A percentile compares a stretch with the other conserved stretches of the same genome.
phyloP scores from a whole-genome alignment of 1,140 invertebrate species.

The Eriocheir sinensis region DNA sequence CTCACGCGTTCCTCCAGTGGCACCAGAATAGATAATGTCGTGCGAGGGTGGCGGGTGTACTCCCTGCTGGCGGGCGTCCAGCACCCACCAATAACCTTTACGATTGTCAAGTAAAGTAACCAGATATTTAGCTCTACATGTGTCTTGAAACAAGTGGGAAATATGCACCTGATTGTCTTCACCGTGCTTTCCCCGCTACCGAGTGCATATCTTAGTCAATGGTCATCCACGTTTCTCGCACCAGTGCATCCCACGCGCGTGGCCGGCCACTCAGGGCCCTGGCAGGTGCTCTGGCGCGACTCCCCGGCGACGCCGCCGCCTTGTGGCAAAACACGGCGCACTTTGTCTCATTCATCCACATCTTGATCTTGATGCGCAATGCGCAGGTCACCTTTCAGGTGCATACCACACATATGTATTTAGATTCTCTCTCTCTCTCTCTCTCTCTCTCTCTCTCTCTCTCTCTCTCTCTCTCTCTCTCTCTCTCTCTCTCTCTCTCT shows the following conservation, averaged over 20 bases:
- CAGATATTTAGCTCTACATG: neutral
- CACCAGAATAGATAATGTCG: neutral
- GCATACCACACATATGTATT: no score
- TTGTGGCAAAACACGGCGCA: neutral
- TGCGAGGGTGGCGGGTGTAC: neutral
- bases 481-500: no score
- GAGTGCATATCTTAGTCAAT: neutral
- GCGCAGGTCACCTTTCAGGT: neutral
- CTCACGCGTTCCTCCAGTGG: neutral
- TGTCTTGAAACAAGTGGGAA: no score
- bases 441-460: constrained; percentile 22
- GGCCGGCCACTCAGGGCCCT: no score
- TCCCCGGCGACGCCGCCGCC: neutral
- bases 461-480: constrained; percentile 18
- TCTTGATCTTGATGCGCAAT: no score
- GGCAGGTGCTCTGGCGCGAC: neutral
- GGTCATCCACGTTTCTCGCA: no score
- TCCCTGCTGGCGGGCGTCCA: neutral
- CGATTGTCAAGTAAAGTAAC: neutral
- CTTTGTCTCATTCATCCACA: no score
- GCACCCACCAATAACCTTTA: neutral
- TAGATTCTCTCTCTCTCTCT: neutral
- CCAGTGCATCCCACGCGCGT: no score
- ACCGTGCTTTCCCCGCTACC: neutral
- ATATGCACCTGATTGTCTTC: neutral